Evolutionary conservation across 1,140 invertebrate species (phyloP).

Genomic region (Aplysia californica): DNA sequence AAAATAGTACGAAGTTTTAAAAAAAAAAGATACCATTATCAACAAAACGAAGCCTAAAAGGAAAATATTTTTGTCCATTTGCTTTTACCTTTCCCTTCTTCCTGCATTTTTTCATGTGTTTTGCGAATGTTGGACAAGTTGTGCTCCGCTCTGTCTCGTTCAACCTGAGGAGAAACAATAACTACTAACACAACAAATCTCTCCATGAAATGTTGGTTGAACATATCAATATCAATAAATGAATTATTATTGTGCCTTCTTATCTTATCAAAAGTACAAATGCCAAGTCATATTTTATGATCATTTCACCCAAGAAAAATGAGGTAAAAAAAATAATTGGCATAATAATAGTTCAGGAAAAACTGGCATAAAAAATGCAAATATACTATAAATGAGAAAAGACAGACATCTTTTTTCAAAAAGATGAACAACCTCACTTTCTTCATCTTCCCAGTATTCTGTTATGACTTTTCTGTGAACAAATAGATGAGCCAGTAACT

Average conservation of each 20-base stretch:
- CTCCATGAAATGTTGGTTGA: background rate
- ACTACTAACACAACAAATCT: background rate
- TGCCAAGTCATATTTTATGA: background rate
- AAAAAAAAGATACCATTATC: background rate
- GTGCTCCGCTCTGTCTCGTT: slow-evolving; percentile 80
- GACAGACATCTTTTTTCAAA: too few relatives aligned
- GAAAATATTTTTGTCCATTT: slow-evolving; percentile 4
- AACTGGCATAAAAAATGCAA: too few relatives aligned
- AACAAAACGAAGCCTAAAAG: background rate
- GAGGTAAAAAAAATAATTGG: background rate
- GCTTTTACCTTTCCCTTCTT: slow-evolving; percentile 74
- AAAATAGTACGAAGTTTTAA: background rate
- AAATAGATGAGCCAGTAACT: too few relatives aligned
- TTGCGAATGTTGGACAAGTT: slow-evolving; percentile 83
- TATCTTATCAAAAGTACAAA: background rate
- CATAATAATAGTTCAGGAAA: background rate
- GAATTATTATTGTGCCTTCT: background rate
- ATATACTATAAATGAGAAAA: too few relatives aligned
- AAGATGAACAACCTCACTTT: too few relatives aligned
- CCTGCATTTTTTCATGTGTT: slow-evolving; percentile 80
- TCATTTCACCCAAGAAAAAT: background rate
- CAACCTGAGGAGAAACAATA: slow-evolving; percentile 69
- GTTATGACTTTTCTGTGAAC: too few relatives aligned
- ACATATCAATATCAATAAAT: background rate
- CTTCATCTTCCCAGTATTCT: too few relatives aligned